Percentiles rank a stretch among this genome's conserved stretches.
Conservation (phyloP, 2,113 vertebrate genomes). For the Trochalopteron elliotii region DNA sequence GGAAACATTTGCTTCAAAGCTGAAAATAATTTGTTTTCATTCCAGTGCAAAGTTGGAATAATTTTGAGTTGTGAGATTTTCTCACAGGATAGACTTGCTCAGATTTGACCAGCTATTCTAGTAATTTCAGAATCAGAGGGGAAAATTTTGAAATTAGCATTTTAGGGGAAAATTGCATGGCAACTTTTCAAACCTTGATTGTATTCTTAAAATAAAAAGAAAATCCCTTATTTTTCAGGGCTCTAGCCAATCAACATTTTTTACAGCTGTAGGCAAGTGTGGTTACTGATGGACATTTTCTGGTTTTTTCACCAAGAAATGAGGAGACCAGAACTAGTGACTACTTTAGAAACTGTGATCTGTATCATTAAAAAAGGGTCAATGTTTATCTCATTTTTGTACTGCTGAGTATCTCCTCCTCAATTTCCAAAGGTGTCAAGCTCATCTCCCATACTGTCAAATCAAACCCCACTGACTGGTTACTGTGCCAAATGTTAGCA, state of each 20-base stretch:
- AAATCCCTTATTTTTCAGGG: not conserved
- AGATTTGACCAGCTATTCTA: not conserved
- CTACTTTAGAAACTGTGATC: not conserved
- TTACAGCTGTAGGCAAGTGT: not conserved
- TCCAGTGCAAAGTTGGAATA: not conserved
- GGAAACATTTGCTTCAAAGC: not conserved
- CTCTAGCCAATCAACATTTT: rapidly evolving
- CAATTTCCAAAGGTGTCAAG: not conserved
- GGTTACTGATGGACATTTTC: not conserved
- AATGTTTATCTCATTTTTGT: not conserved
- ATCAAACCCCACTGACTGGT: not conserved
- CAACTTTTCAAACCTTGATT: not conserved
- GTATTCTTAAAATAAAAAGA: not conserved
- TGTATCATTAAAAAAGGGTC: not conserved
- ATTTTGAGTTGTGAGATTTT: not conserved
- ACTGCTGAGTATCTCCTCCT: not conserved
- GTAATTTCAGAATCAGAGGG: not conserved
- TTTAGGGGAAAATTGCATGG: not conserved
- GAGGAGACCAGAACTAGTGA: not conserved
- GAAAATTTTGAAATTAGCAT: not conserved
- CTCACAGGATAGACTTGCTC: not conserved
- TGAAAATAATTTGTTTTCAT: not conserved
- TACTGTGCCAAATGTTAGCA: not conserved
- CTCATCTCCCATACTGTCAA: conserved; percentile 3
- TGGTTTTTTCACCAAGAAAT: not conserved